Percentiles rank a stretch among this genome's conserved stretches.
phyloP scores from a whole-genome alignment of 1,140 invertebrate species.

The Neuroterus valhalla region DNA sequence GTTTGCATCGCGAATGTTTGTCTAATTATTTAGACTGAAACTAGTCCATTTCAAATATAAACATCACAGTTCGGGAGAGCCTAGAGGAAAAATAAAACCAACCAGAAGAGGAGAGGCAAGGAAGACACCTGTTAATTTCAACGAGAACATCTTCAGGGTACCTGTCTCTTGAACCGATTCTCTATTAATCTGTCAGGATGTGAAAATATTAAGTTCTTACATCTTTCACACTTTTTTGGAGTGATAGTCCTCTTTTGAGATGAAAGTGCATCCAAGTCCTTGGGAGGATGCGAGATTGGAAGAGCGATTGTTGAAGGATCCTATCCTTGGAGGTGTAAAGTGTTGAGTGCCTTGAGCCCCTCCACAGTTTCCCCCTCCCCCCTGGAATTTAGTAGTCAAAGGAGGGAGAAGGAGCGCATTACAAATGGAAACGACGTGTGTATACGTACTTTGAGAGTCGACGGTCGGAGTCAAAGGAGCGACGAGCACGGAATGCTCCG shows the following conservation, averaged over 20 bases:
- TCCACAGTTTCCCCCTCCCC: not conserved
- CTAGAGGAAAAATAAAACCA: not conserved
- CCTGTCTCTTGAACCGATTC: too few relatives aligned
- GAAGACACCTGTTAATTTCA: too few relatives aligned
- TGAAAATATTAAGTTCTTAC: too few relatives aligned
- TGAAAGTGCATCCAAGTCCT: not conserved
- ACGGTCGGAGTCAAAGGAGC: not conserved
- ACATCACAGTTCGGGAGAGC: not conserved
- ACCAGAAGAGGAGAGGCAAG: not conserved
- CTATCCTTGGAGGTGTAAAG: slow-evolving; percentile 12
- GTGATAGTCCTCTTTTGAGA: not conserved
- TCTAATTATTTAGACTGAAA: too few relatives aligned
- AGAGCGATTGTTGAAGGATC: not conserved
- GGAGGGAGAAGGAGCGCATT: not conserved
- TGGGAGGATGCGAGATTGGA: not conserved
- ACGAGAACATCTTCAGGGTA: too few relatives aligned
- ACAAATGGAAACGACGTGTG: slow-evolving; percentile 2
- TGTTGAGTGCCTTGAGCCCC: slow-evolving; percentile 11
- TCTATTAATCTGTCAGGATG: too few relatives aligned
- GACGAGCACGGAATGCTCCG: not conserved
- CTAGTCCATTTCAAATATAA: not conserved
- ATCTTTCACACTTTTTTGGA: not conserved
- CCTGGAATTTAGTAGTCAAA: not conserved
- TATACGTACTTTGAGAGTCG: not conserved
- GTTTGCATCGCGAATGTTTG: too few relatives aligned